Percentiles rank a stretch among this genome's conserved stretches.
Conservation (phyloP, 2,797 vertebrate genomes). For the Darevskia nairensis region DNA sequence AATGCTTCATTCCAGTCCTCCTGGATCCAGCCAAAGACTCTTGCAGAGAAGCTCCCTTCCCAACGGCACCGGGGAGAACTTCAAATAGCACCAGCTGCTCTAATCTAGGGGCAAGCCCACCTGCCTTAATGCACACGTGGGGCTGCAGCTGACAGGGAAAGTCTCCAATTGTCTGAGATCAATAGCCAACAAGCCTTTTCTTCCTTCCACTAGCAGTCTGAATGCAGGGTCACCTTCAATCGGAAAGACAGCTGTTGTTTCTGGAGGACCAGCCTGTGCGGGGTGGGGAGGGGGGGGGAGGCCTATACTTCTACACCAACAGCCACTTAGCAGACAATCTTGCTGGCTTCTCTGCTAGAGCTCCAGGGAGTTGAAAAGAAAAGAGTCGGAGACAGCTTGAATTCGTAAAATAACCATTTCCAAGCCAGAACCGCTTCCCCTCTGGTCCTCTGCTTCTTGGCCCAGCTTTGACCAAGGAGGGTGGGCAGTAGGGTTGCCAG, state of each 20-base stretch:
- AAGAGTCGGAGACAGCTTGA: accelerated
- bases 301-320: neutral
- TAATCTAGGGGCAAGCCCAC: neutral
- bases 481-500: too few species aligned
- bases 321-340: neutral
- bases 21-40: neutral
- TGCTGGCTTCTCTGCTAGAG: accelerated
- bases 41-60: neutral
- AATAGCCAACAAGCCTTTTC: constrained; percentile 15
- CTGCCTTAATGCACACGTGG: accelerated
- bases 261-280: neutral
- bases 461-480: neutral
- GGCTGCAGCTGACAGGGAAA: neutral
- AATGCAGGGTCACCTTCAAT: constrained; percentile 46
- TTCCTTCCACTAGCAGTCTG: neutral
- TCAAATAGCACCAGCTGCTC: accelerated
- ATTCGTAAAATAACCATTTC: neutral
- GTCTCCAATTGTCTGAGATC: constrained; percentile 21
- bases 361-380: neutral
- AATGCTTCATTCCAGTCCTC: neutral
- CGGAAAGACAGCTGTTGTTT: accelerated
- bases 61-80: neutral
- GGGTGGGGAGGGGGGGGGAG: neutral
- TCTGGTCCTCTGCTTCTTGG: neutral
- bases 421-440: neutral